A percentile compares a stretch with the other conserved stretches of the same genome.
phyloP scores from a whole-genome alignment of 2,888 invertebrate genomes.

The Malthinus flaveolus region DNA sequence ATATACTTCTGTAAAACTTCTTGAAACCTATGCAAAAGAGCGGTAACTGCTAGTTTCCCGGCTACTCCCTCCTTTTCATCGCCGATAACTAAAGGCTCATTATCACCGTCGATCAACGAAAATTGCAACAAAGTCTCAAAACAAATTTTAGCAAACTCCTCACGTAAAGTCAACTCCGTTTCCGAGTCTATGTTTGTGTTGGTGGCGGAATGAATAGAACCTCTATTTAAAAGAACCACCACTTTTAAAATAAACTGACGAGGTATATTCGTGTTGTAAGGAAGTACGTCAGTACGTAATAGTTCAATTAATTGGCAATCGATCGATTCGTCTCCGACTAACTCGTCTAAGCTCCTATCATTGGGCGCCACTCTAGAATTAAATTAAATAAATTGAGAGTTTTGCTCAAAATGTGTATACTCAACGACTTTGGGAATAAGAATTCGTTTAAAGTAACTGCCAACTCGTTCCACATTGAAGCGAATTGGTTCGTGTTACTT shows the following conservation, averaged over 20 bases:
- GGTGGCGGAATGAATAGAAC: constrained; percentile 79
- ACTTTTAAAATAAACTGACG: constrained; percentile 81
- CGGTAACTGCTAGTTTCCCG: constrained; percentile 84
- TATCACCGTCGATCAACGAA: constrained; percentile 78
- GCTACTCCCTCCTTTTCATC: constrained; percentile 64
- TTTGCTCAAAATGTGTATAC: constrained; percentile 4
- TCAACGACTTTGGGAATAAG: constrained; percentile 80
- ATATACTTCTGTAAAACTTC: constrained; percentile 89
- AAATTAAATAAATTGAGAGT: not conserved
- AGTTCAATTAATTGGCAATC: constrained; percentile 83
- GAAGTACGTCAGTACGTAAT: constrained; percentile 78
- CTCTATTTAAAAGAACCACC: constrained; percentile 81
- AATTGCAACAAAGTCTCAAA: constrained; percentile 95
- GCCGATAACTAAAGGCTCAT: constrained; percentile 49
- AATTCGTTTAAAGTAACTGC: constrained; percentile 88
- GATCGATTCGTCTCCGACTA: constrained; percentile 73
- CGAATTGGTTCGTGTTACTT: constrained; percentile 72
- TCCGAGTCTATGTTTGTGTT: constrained; percentile 73
- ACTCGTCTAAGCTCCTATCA: constrained; percentile 63
- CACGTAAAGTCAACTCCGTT: constrained; percentile 79
- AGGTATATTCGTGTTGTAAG: constrained; percentile 77
- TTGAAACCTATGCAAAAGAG: constrained; percentile 87
- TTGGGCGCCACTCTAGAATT: constrained; percentile 49
- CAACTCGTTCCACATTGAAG: constrained; percentile 83
- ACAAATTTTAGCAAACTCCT: constrained; percentile 95